Base-by-base conservation (phyloP, 2,888 invertebrate genomes). In the Scotopteryx bipunctaria region DNA sequence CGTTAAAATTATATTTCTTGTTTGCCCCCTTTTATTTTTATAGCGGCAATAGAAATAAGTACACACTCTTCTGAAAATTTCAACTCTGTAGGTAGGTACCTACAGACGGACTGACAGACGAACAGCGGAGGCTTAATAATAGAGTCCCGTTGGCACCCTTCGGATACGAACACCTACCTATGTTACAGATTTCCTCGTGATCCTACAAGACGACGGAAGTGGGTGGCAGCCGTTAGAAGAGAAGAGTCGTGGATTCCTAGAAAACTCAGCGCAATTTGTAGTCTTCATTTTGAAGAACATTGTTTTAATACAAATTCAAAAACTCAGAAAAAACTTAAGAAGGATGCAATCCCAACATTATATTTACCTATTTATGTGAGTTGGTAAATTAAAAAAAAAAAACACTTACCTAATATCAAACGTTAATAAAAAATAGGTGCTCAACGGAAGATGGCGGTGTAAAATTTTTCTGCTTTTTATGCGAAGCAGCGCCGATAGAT, bases 201-300 rank as follows among this genome's bases (percentile, higher is more conserved):
- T 32, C 48, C 54, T 29, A 31, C 41, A 8, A 44, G 54, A 54
- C 21, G 44, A 5, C 54, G 54, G 1, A 54, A 54, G 17, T 54
- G 54, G 54, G 54, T 54, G 17, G 44, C 48, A 11, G 54, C 54
- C 6, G 54, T 54, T 13, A 48, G 54, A 9, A 48, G 54, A 44
- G 54, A 54, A 14, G 54, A 54, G 9, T 48, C 54, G 6, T 54
- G 54, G 54, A 54, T 54, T 27, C 54, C 54, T n/a, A 48, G 54
- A 17, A 54, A 54, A 40, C 44, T 54, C 0, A 54, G 54, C 25
- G 44, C 54, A 16, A 54, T 54, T 40, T 54, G 54, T 21, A 54
- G 54, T 9, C 48, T 44, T 14, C 54, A 54, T 36, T 54, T 54
- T 43, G 54, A 48, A 49, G 54, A 54, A 11, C 48, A 48, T 5